Evolutionary conservation across 2,888 invertebrate species (phyloP).

Genomic region (Leucophenga montana): DNA sequence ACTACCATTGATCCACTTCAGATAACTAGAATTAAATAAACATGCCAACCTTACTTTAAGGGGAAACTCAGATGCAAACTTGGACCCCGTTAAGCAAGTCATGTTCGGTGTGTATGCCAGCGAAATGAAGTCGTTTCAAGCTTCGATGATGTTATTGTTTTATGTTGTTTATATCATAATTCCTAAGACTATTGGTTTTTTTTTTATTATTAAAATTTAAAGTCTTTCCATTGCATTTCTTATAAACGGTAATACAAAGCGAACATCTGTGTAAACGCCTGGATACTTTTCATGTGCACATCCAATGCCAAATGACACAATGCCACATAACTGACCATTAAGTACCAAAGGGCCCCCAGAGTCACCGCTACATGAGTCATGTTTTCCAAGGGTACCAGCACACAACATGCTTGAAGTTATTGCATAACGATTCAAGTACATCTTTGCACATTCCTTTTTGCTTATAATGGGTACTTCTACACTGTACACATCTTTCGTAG

Average conservation of each 20-base stretch:
- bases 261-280: neutral
- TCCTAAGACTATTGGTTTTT: no score
- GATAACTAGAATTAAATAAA: no score
- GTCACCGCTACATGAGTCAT: neutral
- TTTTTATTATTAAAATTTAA: no score
- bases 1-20: no score
- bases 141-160: no score
- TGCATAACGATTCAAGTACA: neutral
- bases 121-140: no score
- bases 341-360: neutral
- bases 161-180: no score
- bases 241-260: neutral
- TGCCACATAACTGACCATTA: neutral
- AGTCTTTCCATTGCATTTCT: neutral
- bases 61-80: no score
- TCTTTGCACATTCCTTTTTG: neutral
- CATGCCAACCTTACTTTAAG: no score
- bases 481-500: neutral
- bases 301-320: neutral
- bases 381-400: neutral
- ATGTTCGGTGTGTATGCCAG: no score
- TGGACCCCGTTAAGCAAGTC: no score
- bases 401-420: neutral
- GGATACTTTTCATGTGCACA: neutral
- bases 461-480: neutral